Conservation (phyloP, 2,797 vertebrate species). For the Spinus olivaceus region DNA sequence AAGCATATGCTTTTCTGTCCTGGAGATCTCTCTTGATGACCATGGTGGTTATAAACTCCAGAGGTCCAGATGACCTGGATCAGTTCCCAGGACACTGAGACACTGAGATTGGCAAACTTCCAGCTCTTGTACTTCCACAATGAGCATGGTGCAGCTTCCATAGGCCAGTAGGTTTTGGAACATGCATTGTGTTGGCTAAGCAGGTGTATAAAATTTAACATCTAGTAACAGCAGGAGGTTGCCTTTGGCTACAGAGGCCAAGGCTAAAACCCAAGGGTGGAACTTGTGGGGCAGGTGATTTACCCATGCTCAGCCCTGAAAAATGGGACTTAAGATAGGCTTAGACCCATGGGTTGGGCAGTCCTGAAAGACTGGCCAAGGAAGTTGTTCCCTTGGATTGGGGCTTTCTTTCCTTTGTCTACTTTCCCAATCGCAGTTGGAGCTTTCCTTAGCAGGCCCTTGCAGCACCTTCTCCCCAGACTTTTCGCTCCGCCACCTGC, state of each 20-base stretch:
- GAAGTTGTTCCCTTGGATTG: background rate
- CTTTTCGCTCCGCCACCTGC: accelerated
- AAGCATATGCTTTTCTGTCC: accelerated
- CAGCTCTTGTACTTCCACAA: background rate
- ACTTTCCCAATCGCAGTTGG: background rate
- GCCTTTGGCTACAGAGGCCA: background rate
- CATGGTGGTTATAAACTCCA: accelerated
- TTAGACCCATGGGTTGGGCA: background rate
- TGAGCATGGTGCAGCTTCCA: background rate
- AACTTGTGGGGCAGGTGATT: too few relatives aligned
- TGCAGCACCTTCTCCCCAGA: accelerated
- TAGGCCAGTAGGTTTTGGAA: background rate
- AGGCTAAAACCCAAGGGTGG: background rate
- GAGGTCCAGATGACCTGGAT: background rate
- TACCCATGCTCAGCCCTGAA: accelerated
- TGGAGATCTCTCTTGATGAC: too few relatives aligned
- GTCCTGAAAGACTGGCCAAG: too few relatives aligned
- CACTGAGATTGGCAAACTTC: background rate
- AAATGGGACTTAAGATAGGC: accelerated
- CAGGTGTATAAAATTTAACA: accelerated
- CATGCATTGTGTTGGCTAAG: background rate
- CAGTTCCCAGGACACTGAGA: background rate
- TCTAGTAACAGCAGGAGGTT: too few relatives aligned
- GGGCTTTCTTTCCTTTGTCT: background rate
- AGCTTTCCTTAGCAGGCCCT: background rate